Conservation (phyloP, 2,888 invertebrate species). For the Xestoiulus laeticollis region DNA sequence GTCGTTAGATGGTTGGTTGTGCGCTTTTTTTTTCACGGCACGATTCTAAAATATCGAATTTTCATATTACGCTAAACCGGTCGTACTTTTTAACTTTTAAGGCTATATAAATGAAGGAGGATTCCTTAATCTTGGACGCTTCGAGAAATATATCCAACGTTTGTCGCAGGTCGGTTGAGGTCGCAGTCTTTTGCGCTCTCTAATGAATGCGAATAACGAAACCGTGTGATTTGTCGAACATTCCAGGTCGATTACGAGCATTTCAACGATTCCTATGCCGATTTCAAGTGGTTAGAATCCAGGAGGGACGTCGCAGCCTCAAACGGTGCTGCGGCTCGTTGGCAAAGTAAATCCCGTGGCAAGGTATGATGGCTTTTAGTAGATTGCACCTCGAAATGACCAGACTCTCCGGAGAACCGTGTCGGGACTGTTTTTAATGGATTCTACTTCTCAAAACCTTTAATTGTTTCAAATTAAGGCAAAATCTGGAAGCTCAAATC, state of each 20-base stretch:
- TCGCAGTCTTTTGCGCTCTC: background rate
- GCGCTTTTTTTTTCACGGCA: too few species aligned
- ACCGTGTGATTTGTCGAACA: background rate
- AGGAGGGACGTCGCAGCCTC: conserved; percentile 72
- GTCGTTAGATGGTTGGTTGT: conserved; percentile 78
- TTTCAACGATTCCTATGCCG: conserved; percentile 67
- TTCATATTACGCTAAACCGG: background rate
- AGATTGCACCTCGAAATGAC: too few species aligned
- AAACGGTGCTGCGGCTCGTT: background rate
- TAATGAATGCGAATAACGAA: background rate
- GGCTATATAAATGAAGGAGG: conserved; percentile 95
- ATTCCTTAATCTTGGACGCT: conserved; percentile 79
- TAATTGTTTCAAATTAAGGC: too few species aligned
- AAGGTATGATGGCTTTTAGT: background rate
- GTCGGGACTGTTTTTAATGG: too few species aligned
- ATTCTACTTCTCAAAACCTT: too few species aligned
- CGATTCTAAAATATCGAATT: too few species aligned
- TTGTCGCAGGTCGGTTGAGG: conserved; percentile 70
- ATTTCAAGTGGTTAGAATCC: conserved; percentile 82
- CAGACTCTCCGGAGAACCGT: too few species aligned
- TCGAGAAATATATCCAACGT: conserved; percentile 84
- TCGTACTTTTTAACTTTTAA: conserved; percentile 62
- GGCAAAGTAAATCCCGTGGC: conserved; percentile 12
- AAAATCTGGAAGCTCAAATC: background rate
- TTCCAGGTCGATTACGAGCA: conserved; percentile 54